Base-by-base conservation (phyloP, 1,140 invertebrate species). In the Spodoptera litura region DNA sequence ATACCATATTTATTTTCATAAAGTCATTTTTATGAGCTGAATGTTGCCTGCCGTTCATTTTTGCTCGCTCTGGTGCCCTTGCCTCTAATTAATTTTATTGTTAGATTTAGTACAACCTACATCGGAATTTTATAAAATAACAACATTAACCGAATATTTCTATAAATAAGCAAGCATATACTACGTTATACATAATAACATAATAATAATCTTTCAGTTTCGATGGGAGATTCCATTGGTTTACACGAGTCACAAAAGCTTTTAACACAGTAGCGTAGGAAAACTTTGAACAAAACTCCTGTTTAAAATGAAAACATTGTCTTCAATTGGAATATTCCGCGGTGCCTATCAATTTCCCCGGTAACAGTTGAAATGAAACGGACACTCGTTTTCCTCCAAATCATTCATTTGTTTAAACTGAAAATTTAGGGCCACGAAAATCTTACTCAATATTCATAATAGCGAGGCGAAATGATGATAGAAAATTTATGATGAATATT, bases 401-500 rank as follows among this genome's bases (percentile, higher is more conserved):
- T 62, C 72, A 62, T 52, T 44, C 49, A 62, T 75, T 71, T 75
- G 72, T 75, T 61, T 75, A 31, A 61, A 75, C 56, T 62, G 58
- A 52, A 62, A 75, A 31, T 75, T 62, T 44, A 62, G 12, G 44
- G 38, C 72, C 27, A 25, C 59, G 56, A 62, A 75, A 75, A 73
- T 56, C n/a, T 44, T 27, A 74, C 49, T 75, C 25, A 58, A 53
- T 75, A 62, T 59, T 75, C 49, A 52, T 38, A 74, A 75, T 53
- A 53, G 31, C 12, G 20, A 62, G 12, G 9, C 38, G 38, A 27
- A 15, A 51, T 11, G 44, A 68, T 51, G 72, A 75, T 62, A 52
- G 44, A 75, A 58, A 64, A 64, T 75, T 75, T 64, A 64, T 64
- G 73, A 76, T 76, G 73, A 51, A 76, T 64, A 76, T 76, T 75